Evolutionary conservation across 2,888 invertebrate species (phyloP), one percentile per base, ranked within the genome.

Genomic region (Trachelus tabidus): DNA sequence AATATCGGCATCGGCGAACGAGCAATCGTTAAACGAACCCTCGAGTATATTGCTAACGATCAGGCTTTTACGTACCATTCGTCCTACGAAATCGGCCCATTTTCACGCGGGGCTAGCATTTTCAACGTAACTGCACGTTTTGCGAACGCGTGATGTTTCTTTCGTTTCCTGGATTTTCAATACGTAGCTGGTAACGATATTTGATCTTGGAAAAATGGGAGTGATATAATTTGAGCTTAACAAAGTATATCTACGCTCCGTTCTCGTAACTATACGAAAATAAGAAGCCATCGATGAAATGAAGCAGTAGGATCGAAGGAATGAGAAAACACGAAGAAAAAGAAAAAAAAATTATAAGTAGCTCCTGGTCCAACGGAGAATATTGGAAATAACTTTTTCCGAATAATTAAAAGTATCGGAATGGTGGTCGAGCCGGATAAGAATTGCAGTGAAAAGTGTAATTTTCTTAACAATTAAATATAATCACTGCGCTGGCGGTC

Each of bases 31-130:
- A 23, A 69, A 34, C 15, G 34, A 71, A 34, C 56, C 34, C 75
- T 56, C 34, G 56, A 34, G 40, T 23, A 35, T 71, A 76, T 75
- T 31, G 76, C 73, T 79, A 79, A 76, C 79, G 76, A 76, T 77
- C 79, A 30, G 12, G 0, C 37, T 9, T 23, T 69, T 56, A 56
- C 23, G 23, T 56, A 23, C 56, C 56, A 56, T 56, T 56, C 56
- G 23, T 56, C 56, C 56, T 23, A 2, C 6, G 23, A 23, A 9
- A 56, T 56, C 56, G 56, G 23, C 9, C 56, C 23, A 56, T 23
- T 56, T 56, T 56, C 23, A 23, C 56, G 23, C 15, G 9, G 56
- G 23, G 9, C 23, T 23, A 15, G 56, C 1, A 15, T 56, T 56
- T 56, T 56, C 56, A 56, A 23, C 23, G 23, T 56, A 56, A 9